Evolutionary conservation across 2,113 vertebrate species (phyloP).

Genomic region (Platichthys flesus): DNA sequence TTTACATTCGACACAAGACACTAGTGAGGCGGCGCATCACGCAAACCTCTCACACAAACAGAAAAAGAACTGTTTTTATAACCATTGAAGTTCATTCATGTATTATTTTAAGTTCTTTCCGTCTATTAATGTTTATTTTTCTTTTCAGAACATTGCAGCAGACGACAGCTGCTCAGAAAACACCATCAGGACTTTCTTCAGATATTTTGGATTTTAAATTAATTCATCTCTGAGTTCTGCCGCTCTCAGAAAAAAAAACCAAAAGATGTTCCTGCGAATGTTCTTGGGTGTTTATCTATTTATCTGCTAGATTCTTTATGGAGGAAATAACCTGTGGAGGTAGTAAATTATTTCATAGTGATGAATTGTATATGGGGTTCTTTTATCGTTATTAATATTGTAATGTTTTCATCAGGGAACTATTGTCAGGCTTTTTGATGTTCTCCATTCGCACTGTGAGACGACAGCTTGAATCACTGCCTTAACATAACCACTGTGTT

Average conservation of each 20-base stretch:
- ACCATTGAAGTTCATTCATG: background rate
- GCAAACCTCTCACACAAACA: background rate
- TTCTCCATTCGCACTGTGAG: background rate
- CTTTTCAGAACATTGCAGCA: background rate
- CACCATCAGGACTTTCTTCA: background rate
- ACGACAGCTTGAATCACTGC: slow-evolving; percentile 7
- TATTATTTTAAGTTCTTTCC: background rate
- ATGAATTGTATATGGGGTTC: background rate
- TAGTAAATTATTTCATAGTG: background rate
- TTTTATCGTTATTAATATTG: background rate
- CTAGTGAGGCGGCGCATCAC: background rate
- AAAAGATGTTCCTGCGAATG: background rate
- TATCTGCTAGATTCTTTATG: background rate
- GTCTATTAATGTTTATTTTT: background rate
- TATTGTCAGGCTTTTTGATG: background rate
- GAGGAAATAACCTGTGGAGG: background rate
- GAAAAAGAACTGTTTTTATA: background rate
- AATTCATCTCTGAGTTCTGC: background rate
- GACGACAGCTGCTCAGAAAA: background rate
- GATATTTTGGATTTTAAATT: background rate
- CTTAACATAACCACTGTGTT: slow-evolving; percentile 21
- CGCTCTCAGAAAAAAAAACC: background rate
- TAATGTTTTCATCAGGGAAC: slow-evolving; percentile 28
- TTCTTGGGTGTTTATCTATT: background rate
- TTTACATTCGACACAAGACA: background rate